Conservation (phyloP, 2,113 vertebrate species). For the Triplophysa rosa region DNA sequence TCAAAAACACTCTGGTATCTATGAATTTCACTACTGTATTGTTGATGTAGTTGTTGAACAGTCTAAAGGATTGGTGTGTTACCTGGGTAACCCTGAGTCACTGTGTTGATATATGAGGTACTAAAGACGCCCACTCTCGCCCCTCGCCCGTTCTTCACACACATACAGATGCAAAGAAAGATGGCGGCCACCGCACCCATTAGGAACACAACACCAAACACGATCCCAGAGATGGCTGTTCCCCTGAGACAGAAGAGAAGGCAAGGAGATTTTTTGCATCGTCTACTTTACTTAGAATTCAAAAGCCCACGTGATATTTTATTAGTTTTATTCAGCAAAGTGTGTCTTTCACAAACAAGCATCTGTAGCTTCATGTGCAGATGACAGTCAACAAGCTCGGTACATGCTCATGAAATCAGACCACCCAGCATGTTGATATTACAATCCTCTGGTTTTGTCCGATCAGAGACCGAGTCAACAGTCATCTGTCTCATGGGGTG, state of each 20-base stretch:
- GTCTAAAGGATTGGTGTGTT: constrained; percentile 29
- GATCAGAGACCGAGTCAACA: constrained; percentile 32
- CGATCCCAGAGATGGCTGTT: constrained; percentile 88
- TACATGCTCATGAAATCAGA: not conserved
- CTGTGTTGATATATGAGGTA: constrained; percentile 78
- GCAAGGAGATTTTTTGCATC: no score
- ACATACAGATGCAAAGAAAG: constrained; percentile 90
- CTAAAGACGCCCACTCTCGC: constrained; percentile 82
- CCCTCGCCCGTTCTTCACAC: constrained; percentile 81
- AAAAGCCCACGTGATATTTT: no score
- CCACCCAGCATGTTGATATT: constrained; percentile 29
- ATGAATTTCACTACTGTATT: no score
- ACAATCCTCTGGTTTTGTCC: constrained; percentile 8
- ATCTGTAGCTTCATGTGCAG: no score
- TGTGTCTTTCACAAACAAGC: no score
- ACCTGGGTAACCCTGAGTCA: constrained; percentile 81
- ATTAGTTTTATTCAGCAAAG: no score
- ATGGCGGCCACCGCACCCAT: constrained; percentile 87
- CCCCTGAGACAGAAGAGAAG: constrained; percentile 70
- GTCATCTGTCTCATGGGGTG: not conserved
- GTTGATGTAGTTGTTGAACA: not conserved
- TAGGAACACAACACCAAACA: constrained; percentile 90
- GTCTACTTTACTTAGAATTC: no score
- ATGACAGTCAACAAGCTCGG: constrained; percentile 36
- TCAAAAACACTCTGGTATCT: no score